Conservation (phyloP, 2,888 invertebrate species). For the Himalopsyche japonica region DNA sequence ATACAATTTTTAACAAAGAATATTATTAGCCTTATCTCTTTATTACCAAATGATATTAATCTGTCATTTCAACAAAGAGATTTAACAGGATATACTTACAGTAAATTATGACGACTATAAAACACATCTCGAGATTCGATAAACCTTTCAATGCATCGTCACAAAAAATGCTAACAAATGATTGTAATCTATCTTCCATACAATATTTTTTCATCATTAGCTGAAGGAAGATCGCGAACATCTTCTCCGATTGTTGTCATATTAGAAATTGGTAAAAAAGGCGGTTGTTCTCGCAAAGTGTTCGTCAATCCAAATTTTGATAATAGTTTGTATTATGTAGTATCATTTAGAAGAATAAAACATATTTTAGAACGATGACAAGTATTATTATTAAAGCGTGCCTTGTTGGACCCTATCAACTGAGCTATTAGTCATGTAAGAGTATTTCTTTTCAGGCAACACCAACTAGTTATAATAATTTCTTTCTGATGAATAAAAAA, state of each 20-base stretch:
- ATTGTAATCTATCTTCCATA: neutral
- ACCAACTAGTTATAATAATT: neutral
- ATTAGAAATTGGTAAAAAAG: neutral
- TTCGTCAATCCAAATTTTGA: neutral
- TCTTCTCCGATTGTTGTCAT: neutral
- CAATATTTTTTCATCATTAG: neutral
- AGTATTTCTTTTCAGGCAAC: slow-evolving; percentile 2
- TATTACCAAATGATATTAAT: slow-evolving; percentile 24
- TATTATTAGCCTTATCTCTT: slow-evolving; percentile 25
- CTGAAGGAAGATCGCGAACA: neutral
- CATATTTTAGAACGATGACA: slow-evolving; percentile 26
- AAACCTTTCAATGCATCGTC: slow-evolving; percentile 32
- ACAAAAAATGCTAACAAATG: slow-evolving; percentile 20
- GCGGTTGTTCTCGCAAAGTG: neutral
- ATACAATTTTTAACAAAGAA: slow-evolving; percentile 11
- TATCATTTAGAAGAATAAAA: slow-evolving; percentile 10
- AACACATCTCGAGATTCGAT: slow-evolving; percentile 36
- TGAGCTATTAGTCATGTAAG: slow-evolving; percentile 27
- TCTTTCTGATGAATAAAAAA: too few relatives aligned
- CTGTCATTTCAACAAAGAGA: slow-evolving; percentile 29
- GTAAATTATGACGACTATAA: slow-evolving; percentile 32
- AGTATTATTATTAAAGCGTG: slow-evolving; percentile 28
- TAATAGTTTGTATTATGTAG: neutral
- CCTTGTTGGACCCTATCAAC: slow-evolving; percentile 34
- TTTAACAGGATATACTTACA: slow-evolving; percentile 10